A percentile compares a stretch with the other conserved stretches of the same genome.
phyloP scores from a whole-genome alignment of 2,888 invertebrate genomes.

The Silvanus unidentatus region DNA sequence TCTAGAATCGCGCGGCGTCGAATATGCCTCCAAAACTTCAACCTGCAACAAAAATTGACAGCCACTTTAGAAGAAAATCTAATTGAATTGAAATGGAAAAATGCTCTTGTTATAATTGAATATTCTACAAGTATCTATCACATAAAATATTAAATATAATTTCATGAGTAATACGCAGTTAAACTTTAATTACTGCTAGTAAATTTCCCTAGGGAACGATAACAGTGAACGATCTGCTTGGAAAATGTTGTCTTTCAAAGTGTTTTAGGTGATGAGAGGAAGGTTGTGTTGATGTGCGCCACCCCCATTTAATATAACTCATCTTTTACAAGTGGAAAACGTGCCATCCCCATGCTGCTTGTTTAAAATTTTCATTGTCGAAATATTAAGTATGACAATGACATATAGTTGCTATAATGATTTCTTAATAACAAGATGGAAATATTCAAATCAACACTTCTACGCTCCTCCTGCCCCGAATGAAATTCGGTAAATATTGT shows the following conservation, averaged over 20 bases:
- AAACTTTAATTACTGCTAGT: slow-evolving; percentile 19
- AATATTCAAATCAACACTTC: too few species aligned
- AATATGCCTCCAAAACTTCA: slow-evolving; percentile 68
- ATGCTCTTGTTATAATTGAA: background rate
- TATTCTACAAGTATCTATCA: background rate
- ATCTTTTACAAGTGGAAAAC: too few species aligned
- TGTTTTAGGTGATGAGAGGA: background rate
- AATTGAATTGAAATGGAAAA: background rate
- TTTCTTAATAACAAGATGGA: too few species aligned
- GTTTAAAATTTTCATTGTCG: too few species aligned
- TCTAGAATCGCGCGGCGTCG: slow-evolving; percentile 63
- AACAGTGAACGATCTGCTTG: slow-evolving; percentile 5
- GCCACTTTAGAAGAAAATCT: too few species aligned
- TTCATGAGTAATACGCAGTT: slow-evolving; percentile 19
- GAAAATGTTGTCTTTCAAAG: background rate
- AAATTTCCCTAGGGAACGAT: slow-evolving; percentile 20
- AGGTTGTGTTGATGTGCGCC: too few species aligned
- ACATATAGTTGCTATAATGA: too few species aligned
- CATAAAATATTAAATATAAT: slow-evolving; percentile 22
- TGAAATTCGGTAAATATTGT: too few species aligned
- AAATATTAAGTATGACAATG: too few species aligned
- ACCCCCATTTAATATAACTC: too few species aligned
- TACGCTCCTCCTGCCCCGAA: too few species aligned
- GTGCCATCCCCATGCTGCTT: too few species aligned
- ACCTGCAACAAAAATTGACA: slow-evolving; percentile 50